phyloP scores from a whole-genome alignment of 2,888 invertebrate species.

The Apoda limacodes region DNA sequence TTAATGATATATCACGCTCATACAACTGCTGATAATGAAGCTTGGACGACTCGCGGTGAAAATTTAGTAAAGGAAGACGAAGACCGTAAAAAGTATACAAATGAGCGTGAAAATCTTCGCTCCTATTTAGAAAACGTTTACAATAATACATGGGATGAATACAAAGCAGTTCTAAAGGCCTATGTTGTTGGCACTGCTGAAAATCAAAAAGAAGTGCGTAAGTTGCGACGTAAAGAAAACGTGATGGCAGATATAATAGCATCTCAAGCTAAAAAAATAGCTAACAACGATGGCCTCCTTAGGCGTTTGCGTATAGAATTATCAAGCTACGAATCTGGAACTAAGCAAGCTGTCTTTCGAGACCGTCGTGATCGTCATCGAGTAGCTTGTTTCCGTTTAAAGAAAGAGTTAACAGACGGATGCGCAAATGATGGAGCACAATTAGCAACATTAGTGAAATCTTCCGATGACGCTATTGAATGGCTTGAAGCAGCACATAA shows the following conservation, averaged over 20 bases:
- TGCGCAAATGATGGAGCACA: slow-evolving; percentile 36
- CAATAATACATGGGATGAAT: slow-evolving; percentile 48
- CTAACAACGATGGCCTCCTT: slow-evolving; percentile 43
- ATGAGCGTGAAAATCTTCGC: slow-evolving; percentile 42
- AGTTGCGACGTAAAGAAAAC: slow-evolving; percentile 49
- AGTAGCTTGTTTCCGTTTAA: slow-evolving; percentile 40
- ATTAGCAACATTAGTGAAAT: slow-evolving; percentile 37
- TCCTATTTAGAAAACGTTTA: slow-evolving; percentile 48
- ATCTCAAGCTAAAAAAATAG: slow-evolving; percentile 51
- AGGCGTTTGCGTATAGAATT: slow-evolving; percentile 44
- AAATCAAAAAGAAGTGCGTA: slow-evolving; percentile 51
- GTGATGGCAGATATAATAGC: slow-evolving; percentile 58
- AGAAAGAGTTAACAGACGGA: slow-evolving; percentile 35
- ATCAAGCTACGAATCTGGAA: slow-evolving; percentile 52
- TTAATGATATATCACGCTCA: slow-evolving; percentile 44
- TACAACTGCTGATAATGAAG: slow-evolving; percentile 38
- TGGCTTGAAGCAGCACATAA: slow-evolving; percentile 44
- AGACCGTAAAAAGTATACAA: slow-evolving; percentile 38
- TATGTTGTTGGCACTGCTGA: slow-evolving; percentile 48
- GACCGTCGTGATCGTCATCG: slow-evolving; percentile 51
- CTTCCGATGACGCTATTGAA: slow-evolving; percentile 45
- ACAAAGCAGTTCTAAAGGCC: slow-evolving; percentile 44
- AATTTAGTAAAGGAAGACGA: slow-evolving; percentile 56
- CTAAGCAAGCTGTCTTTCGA: slow-evolving; percentile 52
- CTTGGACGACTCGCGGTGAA: slow-evolving; percentile 53